Percentiles rank a stretch among this genome's conserved stretches.
These are phyloP conservation scores for Macrocentrus cingulum DNA, from an alignment of 1,140 invertebrate species.

Conservation along the genomic window DNA sequence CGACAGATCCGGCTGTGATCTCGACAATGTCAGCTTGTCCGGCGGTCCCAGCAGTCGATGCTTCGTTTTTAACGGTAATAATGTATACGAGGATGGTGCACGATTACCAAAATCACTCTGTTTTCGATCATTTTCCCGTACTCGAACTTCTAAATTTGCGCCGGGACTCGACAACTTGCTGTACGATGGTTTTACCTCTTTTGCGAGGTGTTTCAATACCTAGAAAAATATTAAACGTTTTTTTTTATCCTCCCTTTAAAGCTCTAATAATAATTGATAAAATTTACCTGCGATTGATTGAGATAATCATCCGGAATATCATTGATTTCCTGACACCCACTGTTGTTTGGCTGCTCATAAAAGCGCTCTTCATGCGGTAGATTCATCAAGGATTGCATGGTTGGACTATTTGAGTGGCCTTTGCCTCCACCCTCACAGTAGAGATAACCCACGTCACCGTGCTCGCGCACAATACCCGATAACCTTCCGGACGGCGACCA, in stretches of 20 bases:
- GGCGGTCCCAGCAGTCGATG: constrained; percentile 57
- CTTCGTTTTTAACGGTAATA: constrained; percentile 54
- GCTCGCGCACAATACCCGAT: constrained; percentile 50
- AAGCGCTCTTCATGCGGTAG: constrained; percentile 53
- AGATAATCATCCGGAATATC: constrained; percentile 85
- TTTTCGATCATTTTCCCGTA: constrained; percentile 48
- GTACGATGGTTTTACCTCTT: constrained; percentile 70
- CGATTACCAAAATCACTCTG: constrained; percentile 56
- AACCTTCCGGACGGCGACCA: constrained; percentile 65
- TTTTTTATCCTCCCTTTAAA: constrained; percentile 15
- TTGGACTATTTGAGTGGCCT: constrained; percentile 56
- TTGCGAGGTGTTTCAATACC: constrained; percentile 83
- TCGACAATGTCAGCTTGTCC: constrained; percentile 69
- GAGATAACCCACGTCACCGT: constrained; percentile 54
- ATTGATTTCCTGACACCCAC: constrained; percentile 72
- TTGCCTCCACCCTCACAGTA: constrained; percentile 57
- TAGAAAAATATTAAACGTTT: constrained; percentile 38
- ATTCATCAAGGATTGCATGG: constrained; percentile 53
- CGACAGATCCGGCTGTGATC: constrained; percentile 76
- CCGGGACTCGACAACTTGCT: constrained; percentile 44
- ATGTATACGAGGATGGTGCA: constrained; percentile 56
- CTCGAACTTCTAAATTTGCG: constrained; percentile 44
- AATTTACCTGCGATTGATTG: constrained; percentile 68
- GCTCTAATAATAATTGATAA: constrained; percentile 21
- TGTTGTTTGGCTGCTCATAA: constrained; percentile 50